Evolutionary conservation across 2,888 invertebrate species (phyloP).

Genomic region (Pterostichus niger): DNA sequence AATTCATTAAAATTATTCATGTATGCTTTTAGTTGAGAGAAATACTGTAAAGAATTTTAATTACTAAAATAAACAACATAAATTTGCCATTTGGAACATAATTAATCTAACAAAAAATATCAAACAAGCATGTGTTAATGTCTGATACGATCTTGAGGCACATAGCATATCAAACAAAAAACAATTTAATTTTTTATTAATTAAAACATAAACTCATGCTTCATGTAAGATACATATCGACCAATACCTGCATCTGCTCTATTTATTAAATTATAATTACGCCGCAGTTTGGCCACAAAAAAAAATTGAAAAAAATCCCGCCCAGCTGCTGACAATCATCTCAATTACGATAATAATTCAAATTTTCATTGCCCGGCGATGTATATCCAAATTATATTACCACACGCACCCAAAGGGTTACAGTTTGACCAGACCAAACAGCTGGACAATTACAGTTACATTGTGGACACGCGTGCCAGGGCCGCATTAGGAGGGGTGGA

Average conservation of each 20-base stretch:
- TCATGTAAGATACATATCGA: neutral
- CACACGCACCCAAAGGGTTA: neutral
- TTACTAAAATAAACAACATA: no score
- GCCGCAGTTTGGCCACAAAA: constrained; percentile 13
- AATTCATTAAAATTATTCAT: no score
- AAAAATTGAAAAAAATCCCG: constrained; percentile 5
- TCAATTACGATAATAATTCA: constrained; percentile 35
- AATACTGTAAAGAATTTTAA: no score
- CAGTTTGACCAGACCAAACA: neutral
- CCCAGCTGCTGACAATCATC: constrained; percentile 15
- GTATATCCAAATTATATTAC: constrained; percentile 8
- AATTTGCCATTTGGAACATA: no score
- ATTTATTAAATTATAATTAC: constrained; percentile 10
- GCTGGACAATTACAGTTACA: constrained; percentile 20
- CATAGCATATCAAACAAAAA: no score
- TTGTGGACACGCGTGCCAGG: constrained; percentile 6
- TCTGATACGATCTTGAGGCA: no score
- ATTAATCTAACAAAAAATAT: no score
- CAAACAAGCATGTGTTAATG: no score
- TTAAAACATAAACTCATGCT: constrained; percentile 3
- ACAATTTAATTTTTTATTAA: constrained; percentile 7
- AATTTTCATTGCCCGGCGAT: neutral
- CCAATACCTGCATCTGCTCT: neutral
- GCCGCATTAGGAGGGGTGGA: neutral
- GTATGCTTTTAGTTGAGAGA: no score